Percentiles rank a stretch among this genome's conserved stretches.
Evolutionary conservation across 2,888 invertebrate genomes (phyloP).

Genomic region (Eupithecia inturbata): DNA sequence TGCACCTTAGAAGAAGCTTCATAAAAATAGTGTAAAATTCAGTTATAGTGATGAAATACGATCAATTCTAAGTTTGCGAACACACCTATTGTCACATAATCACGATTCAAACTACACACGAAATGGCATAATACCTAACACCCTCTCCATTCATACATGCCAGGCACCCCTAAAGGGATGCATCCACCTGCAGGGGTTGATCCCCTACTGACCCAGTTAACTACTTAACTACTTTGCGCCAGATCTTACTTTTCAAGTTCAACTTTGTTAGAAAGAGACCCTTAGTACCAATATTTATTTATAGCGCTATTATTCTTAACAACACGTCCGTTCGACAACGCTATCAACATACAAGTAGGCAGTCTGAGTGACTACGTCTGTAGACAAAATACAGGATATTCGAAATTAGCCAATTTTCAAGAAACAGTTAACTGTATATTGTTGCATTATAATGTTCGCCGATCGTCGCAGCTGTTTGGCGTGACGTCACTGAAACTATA

Average conservation of each 20-base stretch:
- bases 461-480: background rate
- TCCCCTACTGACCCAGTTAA: too few species aligned
- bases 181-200: too few species aligned
- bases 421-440: background rate
- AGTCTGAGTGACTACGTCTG: background rate
- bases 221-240: too few species aligned
- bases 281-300: too few species aligned
- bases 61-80: background rate
- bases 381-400: background rate
- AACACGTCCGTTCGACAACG: background rate
- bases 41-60: slow-evolving; percentile 1
- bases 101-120: background rate
- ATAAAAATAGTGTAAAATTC: slow-evolving; percentile 32
- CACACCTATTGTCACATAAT: background rate
- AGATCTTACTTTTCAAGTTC: too few species aligned
- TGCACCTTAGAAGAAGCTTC: slow-evolving; percentile 53
- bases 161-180: too few species aligned
- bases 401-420: too few species aligned
- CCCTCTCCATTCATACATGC: too few species aligned
- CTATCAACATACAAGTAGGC: background rate
- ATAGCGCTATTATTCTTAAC: background rate
- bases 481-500: too few species aligned
- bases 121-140: too few species aligned
- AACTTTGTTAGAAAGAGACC: too few species aligned
- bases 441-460: background rate